These are phyloP conservation scores for Aptenodytes forsteri DNA, from an alignment of 2,113 vertebrate genomes.

Conservation along the genomic window DNA sequence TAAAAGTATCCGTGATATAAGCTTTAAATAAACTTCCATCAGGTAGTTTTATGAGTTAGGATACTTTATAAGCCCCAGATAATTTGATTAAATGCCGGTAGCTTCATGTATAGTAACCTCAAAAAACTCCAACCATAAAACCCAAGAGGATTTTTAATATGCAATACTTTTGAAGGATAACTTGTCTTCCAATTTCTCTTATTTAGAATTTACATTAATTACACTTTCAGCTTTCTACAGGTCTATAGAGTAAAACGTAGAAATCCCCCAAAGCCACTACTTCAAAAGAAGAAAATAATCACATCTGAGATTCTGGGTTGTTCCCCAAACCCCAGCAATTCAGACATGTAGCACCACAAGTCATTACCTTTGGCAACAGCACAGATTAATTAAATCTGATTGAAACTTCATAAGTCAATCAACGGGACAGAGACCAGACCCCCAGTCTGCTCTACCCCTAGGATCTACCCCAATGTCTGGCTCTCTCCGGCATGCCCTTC, in stretches of 20 bases:
- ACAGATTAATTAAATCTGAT: not conserved
- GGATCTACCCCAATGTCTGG: not conserved
- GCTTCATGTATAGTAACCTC: not conserved
- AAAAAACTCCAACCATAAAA: not conserved
- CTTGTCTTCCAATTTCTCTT: not conserved
- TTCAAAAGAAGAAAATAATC: not conserved
- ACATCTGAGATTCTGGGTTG: not conserved
- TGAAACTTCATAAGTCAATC: not conserved
- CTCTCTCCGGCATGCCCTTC: not conserved
- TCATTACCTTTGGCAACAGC: not conserved
- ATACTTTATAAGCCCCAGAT: not conserved
- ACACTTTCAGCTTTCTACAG: not conserved
- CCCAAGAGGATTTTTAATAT: not conserved
- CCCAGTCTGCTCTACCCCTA: not conserved
- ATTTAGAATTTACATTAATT: not conserved
- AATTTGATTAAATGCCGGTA: not conserved
- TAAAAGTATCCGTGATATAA: not conserved
- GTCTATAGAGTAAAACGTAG: not conserved
- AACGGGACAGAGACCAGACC: not conserved
- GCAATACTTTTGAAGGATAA: not conserved
- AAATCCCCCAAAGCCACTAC: not conserved
- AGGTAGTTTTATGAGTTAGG: not conserved
- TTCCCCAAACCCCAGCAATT: not conserved
- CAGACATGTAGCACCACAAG: not conserved
- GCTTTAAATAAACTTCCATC: not conserved